Conservation (phyloP, 2,888 invertebrate species). For the Aromia moschata region DNA sequence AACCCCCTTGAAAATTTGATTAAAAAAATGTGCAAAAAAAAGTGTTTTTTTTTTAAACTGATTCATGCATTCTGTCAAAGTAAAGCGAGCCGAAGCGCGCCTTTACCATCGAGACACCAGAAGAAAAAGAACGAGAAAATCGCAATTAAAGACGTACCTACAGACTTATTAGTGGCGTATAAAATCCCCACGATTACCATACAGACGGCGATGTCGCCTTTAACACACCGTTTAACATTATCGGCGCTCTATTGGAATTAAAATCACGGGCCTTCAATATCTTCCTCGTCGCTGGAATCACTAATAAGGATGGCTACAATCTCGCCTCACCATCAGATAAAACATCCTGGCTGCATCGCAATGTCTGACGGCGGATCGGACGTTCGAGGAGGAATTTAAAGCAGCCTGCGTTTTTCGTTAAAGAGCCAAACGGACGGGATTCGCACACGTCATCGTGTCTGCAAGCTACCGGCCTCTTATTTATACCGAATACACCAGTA, state of each 20-base stretch:
- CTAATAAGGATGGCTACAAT: neutral
- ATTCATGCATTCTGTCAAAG: too few relatives aligned
- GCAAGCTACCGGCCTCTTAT: too few relatives aligned
- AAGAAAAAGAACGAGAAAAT: too few relatives aligned
- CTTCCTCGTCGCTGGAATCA: neutral
- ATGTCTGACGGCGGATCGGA: neutral
- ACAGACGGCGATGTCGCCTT: neutral
- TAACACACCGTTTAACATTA: neutral
- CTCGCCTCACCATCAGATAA: constrained; percentile 1
- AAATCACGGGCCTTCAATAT: constrained; percentile 1
- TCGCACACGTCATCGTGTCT: neutral
- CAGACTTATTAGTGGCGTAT: too few relatives aligned
- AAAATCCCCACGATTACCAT: neutral
- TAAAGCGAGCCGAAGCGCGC: too few relatives aligned
- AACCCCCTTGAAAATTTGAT: too few relatives aligned
- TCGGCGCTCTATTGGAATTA: neutral
- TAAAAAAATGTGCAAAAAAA: too few relatives aligned
- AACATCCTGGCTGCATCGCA: neutral
- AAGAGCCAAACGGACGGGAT: neutral
- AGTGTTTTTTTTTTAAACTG: too few relatives aligned
- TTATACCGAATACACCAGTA: too few relatives aligned
- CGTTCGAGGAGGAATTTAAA: neutral
- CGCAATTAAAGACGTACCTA: too few relatives aligned
- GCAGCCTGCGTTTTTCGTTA: neutral
- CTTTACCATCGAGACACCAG: too few relatives aligned